Evolutionary conservation across 2,888 invertebrate species (phyloP).

Genomic region (Netelia inedita): DNA sequence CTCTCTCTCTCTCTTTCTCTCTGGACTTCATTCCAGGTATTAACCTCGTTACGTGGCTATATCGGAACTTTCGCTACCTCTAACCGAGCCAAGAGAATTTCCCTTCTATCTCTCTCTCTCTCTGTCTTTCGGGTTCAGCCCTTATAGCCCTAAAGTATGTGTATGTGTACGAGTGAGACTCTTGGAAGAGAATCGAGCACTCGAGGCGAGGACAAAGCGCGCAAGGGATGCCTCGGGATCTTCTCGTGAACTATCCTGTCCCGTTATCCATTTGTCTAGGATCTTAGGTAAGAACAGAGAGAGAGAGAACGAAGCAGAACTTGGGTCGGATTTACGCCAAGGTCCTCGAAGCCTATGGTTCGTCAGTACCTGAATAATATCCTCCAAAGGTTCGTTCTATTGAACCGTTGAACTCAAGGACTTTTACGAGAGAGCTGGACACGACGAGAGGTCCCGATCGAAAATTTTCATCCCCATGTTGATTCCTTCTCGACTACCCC

Average conservation of each 20-base stretch:
- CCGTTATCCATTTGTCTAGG: conserved; percentile 80
- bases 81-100: conserved; percentile 43
- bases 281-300: conserved; percentile 61
- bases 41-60: conserved; percentile 49
- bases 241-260: conserved; percentile 69
- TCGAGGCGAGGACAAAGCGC: conserved; percentile 73
- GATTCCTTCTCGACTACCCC: conserved; percentile 33
- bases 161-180: neutral
- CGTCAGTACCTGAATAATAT: conserved; percentile 50
- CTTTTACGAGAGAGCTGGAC: conserved; percentile 27
- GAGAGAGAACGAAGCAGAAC: conserved; percentile 12
- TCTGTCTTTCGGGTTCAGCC: conserved; percentile 64
- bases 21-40: conserved; percentile 48
- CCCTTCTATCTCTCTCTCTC: conserved; percentile 62
- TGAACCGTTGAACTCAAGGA: conserved; percentile 25
- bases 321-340: conserved; percentile 54
- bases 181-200: conserved; percentile 61
- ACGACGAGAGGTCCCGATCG: neutral
- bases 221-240: conserved; percentile 60
- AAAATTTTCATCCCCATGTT: conserved; percentile 42
- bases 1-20: conserved; percentile 67
- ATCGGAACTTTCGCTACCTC: conserved; percentile 53
- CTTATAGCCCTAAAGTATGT: conserved; percentile 60
- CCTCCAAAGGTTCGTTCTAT: conserved; percentile 19
- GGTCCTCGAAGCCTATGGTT: conserved; percentile 32